phyloP scores from a whole-genome alignment of 2,113 vertebrate species.

The Noctilio leporinus region DNA sequence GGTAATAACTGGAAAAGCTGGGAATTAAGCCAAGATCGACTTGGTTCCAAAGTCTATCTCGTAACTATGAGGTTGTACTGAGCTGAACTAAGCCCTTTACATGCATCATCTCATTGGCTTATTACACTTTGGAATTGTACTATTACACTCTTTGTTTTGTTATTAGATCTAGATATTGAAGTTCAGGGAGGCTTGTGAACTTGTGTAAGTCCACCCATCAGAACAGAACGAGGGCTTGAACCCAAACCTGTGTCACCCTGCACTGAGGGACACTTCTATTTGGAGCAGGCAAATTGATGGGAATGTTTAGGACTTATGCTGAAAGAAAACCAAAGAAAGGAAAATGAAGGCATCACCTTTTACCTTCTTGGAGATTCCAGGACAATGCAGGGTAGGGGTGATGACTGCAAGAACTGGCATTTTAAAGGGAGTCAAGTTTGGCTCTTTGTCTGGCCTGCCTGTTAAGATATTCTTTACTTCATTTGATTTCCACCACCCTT shows the following conservation, averaged over 20 bases:
- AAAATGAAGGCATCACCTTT: neutral
- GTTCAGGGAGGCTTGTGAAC: neutral
- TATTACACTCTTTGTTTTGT: neutral
- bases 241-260: neutral
- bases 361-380: neutral
- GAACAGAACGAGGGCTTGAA: neutral
- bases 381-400: neutral
- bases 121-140: neutral
- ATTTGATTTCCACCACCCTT: neutral
- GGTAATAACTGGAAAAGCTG: slow-evolving; percentile 4
- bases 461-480: neutral
- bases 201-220: neutral
- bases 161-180: neutral
- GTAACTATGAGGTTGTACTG: neutral
- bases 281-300: neutral
- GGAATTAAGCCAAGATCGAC: slow-evolving; percentile 38
- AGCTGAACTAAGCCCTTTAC: neutral
- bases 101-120: neutral
- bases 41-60: neutral
- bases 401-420: neutral
- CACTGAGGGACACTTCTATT: neutral
- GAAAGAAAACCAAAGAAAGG: neutral
- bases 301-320: neutral
- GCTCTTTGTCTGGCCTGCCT: neutral
- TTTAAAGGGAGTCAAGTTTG: neutral